These are phyloP conservation scores for Aegotheles bennettii DNA, from an alignment of 2,113 vertebrate species.

Conservation along the genomic window DNA sequence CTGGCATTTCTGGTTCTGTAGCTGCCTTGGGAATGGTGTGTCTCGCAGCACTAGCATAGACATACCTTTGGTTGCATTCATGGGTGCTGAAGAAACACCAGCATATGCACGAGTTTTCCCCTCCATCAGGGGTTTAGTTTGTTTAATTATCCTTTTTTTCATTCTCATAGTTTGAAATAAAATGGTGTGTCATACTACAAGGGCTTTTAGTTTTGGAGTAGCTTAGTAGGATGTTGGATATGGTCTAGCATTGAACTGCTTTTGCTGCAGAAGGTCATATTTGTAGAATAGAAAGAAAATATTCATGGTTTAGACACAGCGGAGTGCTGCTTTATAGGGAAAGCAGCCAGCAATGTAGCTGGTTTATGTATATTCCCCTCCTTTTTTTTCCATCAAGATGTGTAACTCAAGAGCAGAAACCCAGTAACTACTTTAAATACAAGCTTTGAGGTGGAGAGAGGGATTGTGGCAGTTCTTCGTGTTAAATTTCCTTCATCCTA, in stretches of 20 bases:
- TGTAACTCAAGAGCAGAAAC: not conserved
- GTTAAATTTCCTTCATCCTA: not conserved
- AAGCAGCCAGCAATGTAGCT: not conserved
- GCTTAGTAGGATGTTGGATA: not conserved
- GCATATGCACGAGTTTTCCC: not conserved
- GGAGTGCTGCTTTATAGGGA: not conserved
- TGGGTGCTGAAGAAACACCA: not conserved
- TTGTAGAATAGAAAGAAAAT: not conserved
- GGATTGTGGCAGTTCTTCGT: not conserved
- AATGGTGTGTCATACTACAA: too few species aligned
- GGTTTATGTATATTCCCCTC: not conserved
- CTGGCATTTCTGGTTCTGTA: not conserved
- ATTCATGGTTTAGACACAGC: not conserved
- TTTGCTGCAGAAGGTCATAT: not conserved
- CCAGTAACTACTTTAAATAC: not conserved
- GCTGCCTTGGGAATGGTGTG: not conserved
- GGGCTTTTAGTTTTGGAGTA: not conserved
- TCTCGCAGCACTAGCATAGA: fast-evolving
- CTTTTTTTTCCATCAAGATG: not conserved
- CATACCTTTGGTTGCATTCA: not conserved
- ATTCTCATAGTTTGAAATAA: not conserved
- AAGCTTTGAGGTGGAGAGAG: not conserved
- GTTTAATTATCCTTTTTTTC: not conserved
- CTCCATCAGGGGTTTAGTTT: not conserved
- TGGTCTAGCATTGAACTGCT: not conserved